Base-by-base conservation (phyloP, 1,140 invertebrate species). In the Philopotamus ludificatus region DNA sequence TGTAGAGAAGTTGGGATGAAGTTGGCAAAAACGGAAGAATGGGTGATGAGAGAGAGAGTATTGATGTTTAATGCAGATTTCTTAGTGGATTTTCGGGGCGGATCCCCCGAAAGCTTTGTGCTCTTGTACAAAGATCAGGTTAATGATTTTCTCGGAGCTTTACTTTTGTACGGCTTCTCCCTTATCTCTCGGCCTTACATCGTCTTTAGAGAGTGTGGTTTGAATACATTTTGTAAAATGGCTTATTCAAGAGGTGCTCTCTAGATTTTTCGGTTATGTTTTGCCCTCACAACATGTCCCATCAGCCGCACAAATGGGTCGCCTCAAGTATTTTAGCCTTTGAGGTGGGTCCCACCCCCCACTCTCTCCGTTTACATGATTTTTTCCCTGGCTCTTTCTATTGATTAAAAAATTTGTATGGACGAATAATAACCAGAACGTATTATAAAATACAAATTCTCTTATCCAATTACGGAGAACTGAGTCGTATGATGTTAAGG, bases 61-160 rank as follows among this genome's bases (percentile, higher is more conserved):
- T 70, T 70, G 68, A 67, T 67, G 68, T 65, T 67, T 55, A 66
- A 70, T 67, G 65, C 68, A 70, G 68, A 70, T 70, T 69, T 70
- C 67, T 68, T 54, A 60, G 53, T 60, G 55, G 55, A 63, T 45
- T 66, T 51, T 26, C n/a, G 50, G 23, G 45, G 26, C 55, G 42
- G 23, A 50, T 55, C 55, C 60, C 55, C 65, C 28, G 53, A 42
- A 39, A 45, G 65, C 68, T 70, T 70, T 70, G 68, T 70, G 65
- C 65, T 55, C 62, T 65, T 54, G 55, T 65, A 65, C 64, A 65
- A 70, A 66, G 64, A 70, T 70, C 68, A 67, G 55, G 60, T 70
- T 70, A 70, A 70, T 70, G 68, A 70, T 70, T 70, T 70, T 67
- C 68, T 66, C 65, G 53, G 54, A 54, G 49, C 57, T 60, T 53